Evolutionary conservation across 2,888 invertebrate genomes (phyloP), one percentile per base, ranked within the genome.

Genomic region (Leptopilina drosophilae): DNA sequence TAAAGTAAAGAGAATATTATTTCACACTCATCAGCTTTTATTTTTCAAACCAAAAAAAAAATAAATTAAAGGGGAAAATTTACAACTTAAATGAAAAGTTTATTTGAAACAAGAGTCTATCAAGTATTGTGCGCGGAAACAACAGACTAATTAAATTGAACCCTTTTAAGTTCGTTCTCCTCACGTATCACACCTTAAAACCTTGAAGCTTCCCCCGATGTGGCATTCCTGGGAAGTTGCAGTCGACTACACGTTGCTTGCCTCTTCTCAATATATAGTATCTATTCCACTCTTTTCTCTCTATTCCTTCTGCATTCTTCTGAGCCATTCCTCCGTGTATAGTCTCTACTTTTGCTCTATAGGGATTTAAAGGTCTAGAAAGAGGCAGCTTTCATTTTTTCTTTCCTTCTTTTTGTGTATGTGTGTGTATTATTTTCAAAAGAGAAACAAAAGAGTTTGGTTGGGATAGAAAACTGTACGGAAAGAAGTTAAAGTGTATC

Each of bases 221-320:
- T 67, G 67, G 67, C 49, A 67, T 67, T 67, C 67, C 15, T 67
- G 67, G 26, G 12, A 49, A 67, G 67, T 42, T 67, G 67, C 49
- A 49, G 49, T 49, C 67, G 49, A 67, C 67, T 65, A 65, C 20
- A 67, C 20, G 2, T 67, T 0, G 7, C 42, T 66, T 5, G 3
- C 9, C 46, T 40, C 42, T 42, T 42, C 42, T 46, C 11, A 42
- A 40, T 66, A 46, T 66, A 56, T 33, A 14, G 56, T 62, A 20
- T 67, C 46, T 67, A 9, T 49, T 11, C 11, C 11, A 11, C 49
- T 49, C 49, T 49, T 20, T 20, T 46, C 67, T 1, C 67, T 67
- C 14, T 12, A 26, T 67, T 12, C 49, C 49, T 67, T 67, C 20
- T 49, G 42, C 42, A 42, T 20, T 67, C 46, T 67, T 46, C 33